Percentiles rank a stretch among this genome's conserved stretches.
These are phyloP conservation scores for Automeris io DNA, from an alignment of 2,888 invertebrate species.

Conservation along the genomic window DNA sequence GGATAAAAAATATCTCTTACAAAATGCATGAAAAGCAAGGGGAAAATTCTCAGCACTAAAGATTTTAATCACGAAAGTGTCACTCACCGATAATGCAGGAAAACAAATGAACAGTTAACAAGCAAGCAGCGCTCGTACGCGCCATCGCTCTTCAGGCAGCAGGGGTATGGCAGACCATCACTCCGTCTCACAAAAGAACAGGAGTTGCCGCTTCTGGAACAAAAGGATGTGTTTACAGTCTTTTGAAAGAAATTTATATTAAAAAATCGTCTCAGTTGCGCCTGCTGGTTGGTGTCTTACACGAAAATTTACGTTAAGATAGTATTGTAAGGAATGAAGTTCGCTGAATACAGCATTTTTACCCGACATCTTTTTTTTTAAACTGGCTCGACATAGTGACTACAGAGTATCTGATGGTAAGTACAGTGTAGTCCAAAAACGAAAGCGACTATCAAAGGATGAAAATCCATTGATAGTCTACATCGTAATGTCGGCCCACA, in stretches of 20 bases:
- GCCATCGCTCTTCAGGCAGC: constrained; percentile 48
- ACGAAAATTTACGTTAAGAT: no score
- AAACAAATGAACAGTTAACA: constrained; percentile 69
- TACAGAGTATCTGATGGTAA: no score
- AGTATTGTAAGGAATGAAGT: no score
- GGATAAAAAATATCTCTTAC: no score
- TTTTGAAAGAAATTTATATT: neutral
- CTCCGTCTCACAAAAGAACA: constrained; percentile 23
- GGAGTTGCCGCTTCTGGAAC: constrained; percentile 64
- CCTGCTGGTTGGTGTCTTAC: neutral
- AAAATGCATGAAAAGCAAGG: no score
- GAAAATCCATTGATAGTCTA: no score
- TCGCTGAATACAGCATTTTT: no score
- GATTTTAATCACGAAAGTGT: constrained; percentile 5
- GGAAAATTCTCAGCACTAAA: neutral
- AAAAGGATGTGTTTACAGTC: constrained; percentile 28
- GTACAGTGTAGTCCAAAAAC: no score
- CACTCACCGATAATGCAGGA: constrained; percentile 67
- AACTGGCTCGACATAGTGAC: no score
- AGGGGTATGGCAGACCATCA: constrained; percentile 32
- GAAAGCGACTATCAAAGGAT: no score
- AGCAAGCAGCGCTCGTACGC: constrained; percentile 49
- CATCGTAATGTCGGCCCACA: no score
- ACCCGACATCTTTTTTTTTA: no score
- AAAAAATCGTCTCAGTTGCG: neutral